Conservation (phyloP, 2,113 vertebrate genomes). For the Oreochromis tanganicae region DNA sequence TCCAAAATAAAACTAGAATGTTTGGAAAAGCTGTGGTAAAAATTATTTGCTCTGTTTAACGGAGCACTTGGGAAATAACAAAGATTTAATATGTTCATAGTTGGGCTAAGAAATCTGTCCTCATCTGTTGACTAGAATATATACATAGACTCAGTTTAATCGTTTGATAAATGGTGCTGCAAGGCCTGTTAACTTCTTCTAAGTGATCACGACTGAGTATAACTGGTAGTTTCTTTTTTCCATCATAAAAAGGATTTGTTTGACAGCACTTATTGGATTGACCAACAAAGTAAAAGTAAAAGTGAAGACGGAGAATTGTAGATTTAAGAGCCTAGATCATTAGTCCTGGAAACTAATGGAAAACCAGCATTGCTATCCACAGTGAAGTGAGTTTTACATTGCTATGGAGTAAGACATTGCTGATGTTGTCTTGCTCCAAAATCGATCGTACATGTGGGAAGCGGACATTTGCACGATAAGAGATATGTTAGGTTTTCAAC, state of each 20-base stretch:
- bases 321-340: not conserved
- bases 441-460: not conserved
- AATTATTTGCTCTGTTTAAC: not conserved
- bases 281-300: not conserved
- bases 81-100: not conserved
- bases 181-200: not conserved
- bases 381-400: not conserved
- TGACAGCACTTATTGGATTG: not conserved
- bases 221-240: not conserved
- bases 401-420: not conserved
- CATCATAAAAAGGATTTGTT: not conserved
- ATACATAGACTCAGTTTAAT: not conserved
- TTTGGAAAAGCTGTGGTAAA: not conserved
- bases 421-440: not conserved
- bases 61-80: not conserved
- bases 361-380: not conserved
- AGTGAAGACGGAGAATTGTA: not conserved
- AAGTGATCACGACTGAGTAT: not conserved
- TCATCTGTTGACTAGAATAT: not conserved
- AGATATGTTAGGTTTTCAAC: not conserved
- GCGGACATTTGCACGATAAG: rapidly evolving
- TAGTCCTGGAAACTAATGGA: not conserved
- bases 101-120: not conserved
- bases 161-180: not conserved
- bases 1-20: not conserved